Base-by-base conservation (phyloP, 2,888 invertebrate genomes). In the Magallana nippona region DNA sequence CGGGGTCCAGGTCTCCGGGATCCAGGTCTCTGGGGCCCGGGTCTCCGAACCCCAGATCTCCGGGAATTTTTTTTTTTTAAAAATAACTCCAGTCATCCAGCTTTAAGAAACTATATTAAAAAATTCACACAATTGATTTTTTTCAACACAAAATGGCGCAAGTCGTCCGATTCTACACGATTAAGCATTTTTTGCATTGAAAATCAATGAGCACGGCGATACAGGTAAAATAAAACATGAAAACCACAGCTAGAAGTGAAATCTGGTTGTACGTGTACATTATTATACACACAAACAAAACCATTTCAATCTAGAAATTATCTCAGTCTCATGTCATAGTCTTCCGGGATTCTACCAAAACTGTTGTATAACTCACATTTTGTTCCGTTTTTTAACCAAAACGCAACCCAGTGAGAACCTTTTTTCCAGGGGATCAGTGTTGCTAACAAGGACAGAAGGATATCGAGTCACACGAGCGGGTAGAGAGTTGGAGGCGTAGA, bases 141-240 rank as follows among this genome's bases (percentile, higher is more conserved):
- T 11, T 19, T 10, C n/a, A 55, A 22, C 15, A 79, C 79, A 55
- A 19, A 79, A 56, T 79, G n/a, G 17, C 56, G 60, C 27, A 80
- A 58, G 10, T n/a, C 27, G 56, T 79, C 79, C 13, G 77, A n/a
- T 15, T 17, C 15, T 56, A 11, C 3, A 15, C 56, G 10, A 44
- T 71, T 27, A 17, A 82, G 27, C 44, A 62, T 82, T 32, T 17
- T 27, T 63, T 8, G 15, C 71, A 82, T 82, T 8, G n/a, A 62
- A 11, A 44, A 55, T 17, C 56, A 56, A 57, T 78, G 78, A 13
- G 32, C 62, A 82, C 77, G 71, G 57, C 78, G 77, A 27, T 44
- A 83, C 2, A 83, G 58, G 55, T 83, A 83, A 62, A 79, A 79
- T n/a, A 83, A 19, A 22, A 79, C 78, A 56, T 83, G 79, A 79